phyloP scores from a whole-genome alignment of 2,797 vertebrate species.

The Nannoperca obscura region DNA sequence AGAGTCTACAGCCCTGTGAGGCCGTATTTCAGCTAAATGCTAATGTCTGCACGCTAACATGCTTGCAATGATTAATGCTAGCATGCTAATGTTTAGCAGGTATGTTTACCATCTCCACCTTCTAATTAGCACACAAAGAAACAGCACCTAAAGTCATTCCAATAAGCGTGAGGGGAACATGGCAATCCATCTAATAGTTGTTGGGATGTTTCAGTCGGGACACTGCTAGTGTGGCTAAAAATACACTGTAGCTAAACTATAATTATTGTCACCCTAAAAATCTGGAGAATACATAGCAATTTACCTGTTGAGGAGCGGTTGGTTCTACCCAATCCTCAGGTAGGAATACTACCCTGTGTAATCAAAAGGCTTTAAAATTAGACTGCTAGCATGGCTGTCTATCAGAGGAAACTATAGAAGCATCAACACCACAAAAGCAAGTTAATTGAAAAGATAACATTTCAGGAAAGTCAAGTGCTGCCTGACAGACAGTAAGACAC shows the following conservation, averaged over 20 bases:
- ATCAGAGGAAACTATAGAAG: background rate
- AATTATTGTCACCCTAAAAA: conserved; percentile 14
- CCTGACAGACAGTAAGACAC: conserved; percentile 16
- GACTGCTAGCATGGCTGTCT: background rate
- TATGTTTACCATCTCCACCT: background rate
- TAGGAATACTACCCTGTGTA: conserved; percentile 12
- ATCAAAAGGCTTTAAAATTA: conserved; percentile 39
- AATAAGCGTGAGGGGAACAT: background rate
- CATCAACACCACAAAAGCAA: background rate
- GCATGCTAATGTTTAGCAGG: background rate
- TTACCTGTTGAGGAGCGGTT: background rate
- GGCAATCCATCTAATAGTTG: background rate
- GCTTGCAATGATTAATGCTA: background rate
- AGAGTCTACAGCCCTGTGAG: background rate
- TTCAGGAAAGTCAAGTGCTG: conserved; percentile 28
- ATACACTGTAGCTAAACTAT: background rate
- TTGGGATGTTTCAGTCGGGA: background rate
- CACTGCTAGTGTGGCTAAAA: background rate
- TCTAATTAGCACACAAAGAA: background rate
- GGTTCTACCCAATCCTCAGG: conserved; percentile 5
- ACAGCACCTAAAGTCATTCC: too few relatives aligned
- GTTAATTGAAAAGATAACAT: conserved; percentile 11
- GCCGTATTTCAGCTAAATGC: background rate
- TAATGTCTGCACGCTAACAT: background rate
- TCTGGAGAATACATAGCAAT: conserved; percentile 13